Evolutionary conservation across 2,888 invertebrate genomes (phyloP), one percentile per base, ranked within the genome.

Genomic region (Galerucella pusilla): DNA sequence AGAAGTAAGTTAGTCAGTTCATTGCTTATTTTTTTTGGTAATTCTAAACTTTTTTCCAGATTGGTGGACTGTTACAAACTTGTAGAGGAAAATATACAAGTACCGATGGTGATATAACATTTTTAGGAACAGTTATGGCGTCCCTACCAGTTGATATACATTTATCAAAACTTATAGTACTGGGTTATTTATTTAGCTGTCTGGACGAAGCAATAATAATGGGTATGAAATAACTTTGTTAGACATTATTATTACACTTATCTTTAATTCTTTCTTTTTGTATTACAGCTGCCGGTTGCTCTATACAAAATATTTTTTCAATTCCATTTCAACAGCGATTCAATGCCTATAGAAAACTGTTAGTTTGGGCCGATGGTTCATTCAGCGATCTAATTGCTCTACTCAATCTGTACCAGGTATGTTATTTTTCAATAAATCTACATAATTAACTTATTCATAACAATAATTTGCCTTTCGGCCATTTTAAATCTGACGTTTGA

Each of bases 171-270:
- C 88, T 98, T 12, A 94, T 98, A 74, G 89, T 96, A 75, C 88
- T 98, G 3, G 98, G 98, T 0, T 92, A 96, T 84, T 91, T 95
- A 68, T 97, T 94, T 84, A 96, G 95, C 71, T 91, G 95, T 60
- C 87, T 98, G 10, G 93, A 95, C 11, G 97, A 98, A 77, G 89
- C 94, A 20, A 90, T 97, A 71, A 93, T 97, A 71, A 97, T 98
- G 88, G 96, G 90, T 90, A 86, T 83, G 81, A 16, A 10, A 42
- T 42, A 42, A 42, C 7, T 57, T 9, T 57, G 46, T 16, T 46
- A 46, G 46, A 35, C 4, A 35, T 35, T 35, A 35, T 35, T 42
- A 42, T 42, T 42, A 42, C 35, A 42, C 49, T 12, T 10, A 45
- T 28, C 46, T 52, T 52, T 66, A 66, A 46, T 46, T 73, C 64